Evolutionary conservation across 2,797 vertebrate genomes (phyloP).

Genomic region (Oreochromis mossambicus): DNA sequence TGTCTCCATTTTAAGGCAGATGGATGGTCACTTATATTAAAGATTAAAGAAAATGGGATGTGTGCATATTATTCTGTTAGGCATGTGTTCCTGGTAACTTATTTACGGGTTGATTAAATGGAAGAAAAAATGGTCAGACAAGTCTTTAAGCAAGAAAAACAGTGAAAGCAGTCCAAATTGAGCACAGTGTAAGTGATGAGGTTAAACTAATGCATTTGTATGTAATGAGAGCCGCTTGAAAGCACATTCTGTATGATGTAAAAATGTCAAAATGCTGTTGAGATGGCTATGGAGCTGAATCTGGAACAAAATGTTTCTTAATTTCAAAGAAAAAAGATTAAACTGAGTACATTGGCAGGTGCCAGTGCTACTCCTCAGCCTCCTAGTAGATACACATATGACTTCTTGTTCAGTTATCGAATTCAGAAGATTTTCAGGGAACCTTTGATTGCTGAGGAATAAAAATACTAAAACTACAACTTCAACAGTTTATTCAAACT

Average conservation of each 20-base stretch:
- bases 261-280: not conserved
- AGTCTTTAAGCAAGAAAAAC: not conserved
- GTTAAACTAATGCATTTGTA: not conserved
- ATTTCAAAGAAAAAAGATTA: not conserved
- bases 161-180: not conserved
- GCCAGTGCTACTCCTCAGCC: not conserved
- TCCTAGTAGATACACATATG: not conserved
- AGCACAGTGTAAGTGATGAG: not conserved
- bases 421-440: not conserved
- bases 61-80: not conserved
- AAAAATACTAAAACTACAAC: not conserved
- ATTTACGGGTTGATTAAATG: not conserved
- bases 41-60: not conserved
- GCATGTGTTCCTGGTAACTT: not conserved
- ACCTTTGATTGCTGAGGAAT: not conserved
- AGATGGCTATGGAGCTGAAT: not conserved
- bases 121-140: not conserved
- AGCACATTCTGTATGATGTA: not conserved
- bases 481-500: not conserved
- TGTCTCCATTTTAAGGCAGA: not conserved
- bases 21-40: not conserved
- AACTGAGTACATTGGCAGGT: not conserved
- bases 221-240: not conserved
- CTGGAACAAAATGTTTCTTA: not conserved
- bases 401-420: not conserved